These are phyloP conservation scores for Enteromius paludinosus DNA, from an alignment of 2,797 vertebrate genomes.

Conservation along the genomic window DNA sequence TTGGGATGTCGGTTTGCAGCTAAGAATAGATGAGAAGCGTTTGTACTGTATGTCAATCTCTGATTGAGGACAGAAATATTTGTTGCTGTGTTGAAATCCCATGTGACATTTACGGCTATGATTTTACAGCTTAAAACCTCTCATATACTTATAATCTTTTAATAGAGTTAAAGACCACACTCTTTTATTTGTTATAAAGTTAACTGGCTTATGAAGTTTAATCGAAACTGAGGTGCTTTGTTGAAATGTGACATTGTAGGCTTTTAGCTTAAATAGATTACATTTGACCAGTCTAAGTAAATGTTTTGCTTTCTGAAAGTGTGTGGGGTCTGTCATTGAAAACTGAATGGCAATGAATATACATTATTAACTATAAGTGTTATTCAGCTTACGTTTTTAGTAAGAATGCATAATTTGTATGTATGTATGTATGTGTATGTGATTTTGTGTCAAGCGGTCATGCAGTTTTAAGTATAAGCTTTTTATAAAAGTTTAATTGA, in stretches of 20 bases:
- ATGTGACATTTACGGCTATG: not conserved
- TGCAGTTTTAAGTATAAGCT: not conserved
- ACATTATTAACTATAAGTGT: not conserved
- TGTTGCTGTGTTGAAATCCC: not conserved
- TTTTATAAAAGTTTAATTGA: not conserved
- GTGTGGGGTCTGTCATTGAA: not conserved
- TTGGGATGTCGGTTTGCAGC: slow-evolving; percentile 21
- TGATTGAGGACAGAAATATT: slow-evolving; percentile 1
- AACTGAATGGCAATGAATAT: not conserved
- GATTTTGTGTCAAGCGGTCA: not conserved
- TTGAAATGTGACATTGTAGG: slow-evolving; percentile 1
- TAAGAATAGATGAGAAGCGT: slow-evolving; percentile 33
- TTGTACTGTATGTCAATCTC: not conserved
- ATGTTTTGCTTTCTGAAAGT: not conserved
- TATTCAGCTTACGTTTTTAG: not conserved
- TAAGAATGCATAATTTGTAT: not conserved
- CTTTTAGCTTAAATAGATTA: slow-evolving; percentile 10
- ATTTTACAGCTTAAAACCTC: slow-evolving; percentile 2
- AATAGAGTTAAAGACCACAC: slow-evolving; percentile 12
- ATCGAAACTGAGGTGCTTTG: not conserved
- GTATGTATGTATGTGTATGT: too few species aligned
- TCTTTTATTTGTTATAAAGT: slow-evolving; percentile 8
- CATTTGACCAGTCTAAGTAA: not conserved
- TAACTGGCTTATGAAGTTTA: slow-evolving; percentile 11
- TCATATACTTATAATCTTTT: not conserved